A percentile compares a stretch with the other conserved stretches of the same genome.
Evolutionary conservation across 2,888 invertebrate genomes (phyloP).

Genomic region (Colostygia pectinataria): DNA sequence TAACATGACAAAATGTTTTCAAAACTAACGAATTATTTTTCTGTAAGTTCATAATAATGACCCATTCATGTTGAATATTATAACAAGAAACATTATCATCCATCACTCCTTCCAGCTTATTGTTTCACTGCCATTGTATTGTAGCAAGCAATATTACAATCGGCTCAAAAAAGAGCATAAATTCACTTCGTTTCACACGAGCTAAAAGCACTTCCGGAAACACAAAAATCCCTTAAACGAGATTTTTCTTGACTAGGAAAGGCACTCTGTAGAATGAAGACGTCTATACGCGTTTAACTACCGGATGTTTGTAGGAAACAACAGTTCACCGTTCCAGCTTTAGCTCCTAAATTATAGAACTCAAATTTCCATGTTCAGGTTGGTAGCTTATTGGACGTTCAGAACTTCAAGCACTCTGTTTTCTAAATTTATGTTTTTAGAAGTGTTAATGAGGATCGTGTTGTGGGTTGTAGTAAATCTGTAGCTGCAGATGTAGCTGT

Average conservation of each 20-base stretch:
- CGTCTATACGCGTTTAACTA: constrained; percentile 44
- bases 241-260: constrained; percentile 57
- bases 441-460: constrained; percentile 44
- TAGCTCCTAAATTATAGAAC: constrained; percentile 6
- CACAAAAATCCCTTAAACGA: constrained; percentile 28
- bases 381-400: constrained; percentile 16
- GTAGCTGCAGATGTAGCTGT: constrained; percentile 33
- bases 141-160: neutral
- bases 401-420: constrained; percentile 43
- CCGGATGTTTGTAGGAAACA: constrained; percentile 60
- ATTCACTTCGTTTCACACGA: constrained; percentile 21
- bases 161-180: constrained; percentile 15
- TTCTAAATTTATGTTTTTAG: constrained; percentile 43
- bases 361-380: constrained; percentile 8
- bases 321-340: constrained; percentile 9
- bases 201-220: constrained; percentile 33
- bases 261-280: constrained; percentile 57
- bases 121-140: constrained; percentile 9
- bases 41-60: constrained; percentile 1
- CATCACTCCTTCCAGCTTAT: constrained; percentile 3
- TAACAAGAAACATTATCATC: constrained; percentile 9
- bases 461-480: constrained; percentile 38
- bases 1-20: no score
- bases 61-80: constrained; percentile 6
- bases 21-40: neutral